Percentiles rank a stretch among this genome's conserved stretches.
Evolutionary conservation across 2,888 invertebrate genomes (phyloP).

Genomic region (Dicyrtomina minuta): DNA sequence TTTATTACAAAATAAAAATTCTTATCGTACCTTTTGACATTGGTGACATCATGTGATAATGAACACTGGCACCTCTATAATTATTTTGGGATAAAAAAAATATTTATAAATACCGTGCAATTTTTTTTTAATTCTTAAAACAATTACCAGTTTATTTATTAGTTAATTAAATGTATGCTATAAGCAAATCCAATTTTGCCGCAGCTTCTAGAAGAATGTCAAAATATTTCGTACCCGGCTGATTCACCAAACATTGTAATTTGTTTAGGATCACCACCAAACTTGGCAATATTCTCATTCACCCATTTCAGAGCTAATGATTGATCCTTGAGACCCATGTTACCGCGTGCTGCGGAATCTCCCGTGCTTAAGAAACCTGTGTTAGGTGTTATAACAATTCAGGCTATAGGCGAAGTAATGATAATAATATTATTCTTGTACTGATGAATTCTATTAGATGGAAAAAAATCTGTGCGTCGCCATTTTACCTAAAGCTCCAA

Average conservation of each 20-base stretch:
- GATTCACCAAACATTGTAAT: constrained; percentile 13
- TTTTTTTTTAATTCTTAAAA: too few species aligned
- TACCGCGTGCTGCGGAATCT: neutral
- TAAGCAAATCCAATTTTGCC: too few species aligned
- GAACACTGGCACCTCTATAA: constrained; percentile 11
- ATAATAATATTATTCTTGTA: too few species aligned
- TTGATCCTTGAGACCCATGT: constrained; percentile 24
- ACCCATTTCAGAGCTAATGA: constrained; percentile 18
- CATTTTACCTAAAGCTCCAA: constrained; percentile 14
- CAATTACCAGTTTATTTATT: too few species aligned
- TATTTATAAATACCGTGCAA: too few species aligned
- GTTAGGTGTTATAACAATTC: neutral
- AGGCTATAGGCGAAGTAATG: neutral
- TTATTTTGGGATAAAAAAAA: too few species aligned
- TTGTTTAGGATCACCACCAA: constrained; percentile 17
- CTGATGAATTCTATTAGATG: too few species aligned
- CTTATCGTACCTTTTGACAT: constrained; percentile 20
- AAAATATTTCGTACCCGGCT: constrained; percentile 27
- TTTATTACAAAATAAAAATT: too few species aligned
- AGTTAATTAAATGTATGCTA: too few species aligned
- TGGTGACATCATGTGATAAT: constrained; percentile 9
- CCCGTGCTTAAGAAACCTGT: constrained; percentile 21
- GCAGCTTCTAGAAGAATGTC: too few species aligned
- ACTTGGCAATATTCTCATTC: constrained; percentile 13
- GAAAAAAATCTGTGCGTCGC: too few species aligned